These are phyloP conservation scores for Lichenostomus cassidix DNA, from an alignment of 2,113 vertebrate genomes.

Conservation along the genomic window DNA sequence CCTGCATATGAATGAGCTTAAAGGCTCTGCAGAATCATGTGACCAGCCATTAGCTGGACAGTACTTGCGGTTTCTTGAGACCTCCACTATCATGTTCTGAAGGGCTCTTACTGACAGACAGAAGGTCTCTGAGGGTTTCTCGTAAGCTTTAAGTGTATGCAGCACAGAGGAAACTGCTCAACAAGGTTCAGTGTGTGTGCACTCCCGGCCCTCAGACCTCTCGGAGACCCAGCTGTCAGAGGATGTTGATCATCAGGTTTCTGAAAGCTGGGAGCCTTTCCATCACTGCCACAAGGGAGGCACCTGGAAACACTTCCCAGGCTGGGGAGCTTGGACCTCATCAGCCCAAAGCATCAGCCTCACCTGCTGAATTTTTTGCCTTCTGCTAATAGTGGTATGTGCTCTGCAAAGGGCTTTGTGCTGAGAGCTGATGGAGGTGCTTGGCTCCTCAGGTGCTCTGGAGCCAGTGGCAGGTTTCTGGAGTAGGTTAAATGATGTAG, in stretches of 20 bases:
- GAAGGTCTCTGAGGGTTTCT: background rate
- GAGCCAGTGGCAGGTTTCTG: background rate
- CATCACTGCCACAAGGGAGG: background rate
- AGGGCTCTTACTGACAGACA: background rate
- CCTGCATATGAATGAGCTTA: background rate
- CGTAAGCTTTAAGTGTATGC: background rate
- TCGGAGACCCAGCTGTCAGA: background rate
- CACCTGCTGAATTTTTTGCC: background rate
- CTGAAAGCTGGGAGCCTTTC: background rate
- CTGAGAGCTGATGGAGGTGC: background rate
- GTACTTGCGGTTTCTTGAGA: background rate
- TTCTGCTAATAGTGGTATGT: background rate
- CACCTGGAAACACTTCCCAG: background rate
- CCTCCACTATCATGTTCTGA: background rate
- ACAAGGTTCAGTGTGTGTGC: too few relatives aligned
- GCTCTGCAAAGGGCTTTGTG: background rate
- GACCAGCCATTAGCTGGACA: background rate
- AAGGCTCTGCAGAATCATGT: background rate
- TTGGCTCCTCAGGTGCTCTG: background rate
- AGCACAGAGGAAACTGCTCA: background rate
- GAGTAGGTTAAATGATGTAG: rapidly evolving
- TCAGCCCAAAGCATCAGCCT: background rate
- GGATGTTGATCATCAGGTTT: background rate
- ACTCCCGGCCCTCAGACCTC: background rate
- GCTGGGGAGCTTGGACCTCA: background rate